Evolutionary conservation across 2,888 invertebrate genomes (phyloP), one percentile per base, ranked within the genome.

Genomic region (Pheosia gnoma): DNA sequence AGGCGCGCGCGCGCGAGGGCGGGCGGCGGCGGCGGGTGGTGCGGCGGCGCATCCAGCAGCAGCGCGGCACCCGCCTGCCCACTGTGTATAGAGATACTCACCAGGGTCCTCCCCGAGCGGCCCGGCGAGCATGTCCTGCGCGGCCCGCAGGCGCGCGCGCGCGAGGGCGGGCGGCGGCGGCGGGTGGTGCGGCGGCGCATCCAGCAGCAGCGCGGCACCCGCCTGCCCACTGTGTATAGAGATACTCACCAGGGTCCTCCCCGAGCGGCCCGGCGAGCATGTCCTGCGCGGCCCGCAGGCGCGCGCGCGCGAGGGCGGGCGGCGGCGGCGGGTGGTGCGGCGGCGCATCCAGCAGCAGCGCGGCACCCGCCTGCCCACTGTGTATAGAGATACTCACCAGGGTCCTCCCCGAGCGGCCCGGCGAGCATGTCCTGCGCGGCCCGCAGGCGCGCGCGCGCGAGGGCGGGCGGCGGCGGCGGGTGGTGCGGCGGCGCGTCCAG

Each of bases 1-100:
- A 99, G 94, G 78, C 98, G 96, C 0, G 98, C 97, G 71, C 97
- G 96, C n/a, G n/a, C n/a, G n/a, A n/a, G n/a, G n/a, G n/a, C n/a
- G n/a, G n/a, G n/a, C n/a, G n/a, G n/a, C n/a, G n/a, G n/a, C n/a
- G n/a, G n/a, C n/a, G n/a, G n/a, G n/a, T n/a, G n/a, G n/a, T n/a
- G n/a, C n/a, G n/a, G n/a, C n/a, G n/a, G n/a, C n/a, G n/a, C n/a
- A n/a, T n/a, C n/a, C n/a, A n/a, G n/a, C n/a, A n/a, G n/a, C n/a
- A n/a, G n/a, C n/a, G n/a, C n/a, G n/a, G n/a, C 1, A 25, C 25
- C 25, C 25, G 25, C 25, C 25, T 25, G 25, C 25, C 25, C 25
- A 25, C 25, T 25, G 25, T 25, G 25, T 25, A 25, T 25, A 25
- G 25, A 25, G 25, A 25, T 25, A 25, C 25, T 25, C 25, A 91